phyloP scores from a whole-genome alignment of 2,113 vertebrate genomes.

The Salvelinus fontinalis region DNA sequence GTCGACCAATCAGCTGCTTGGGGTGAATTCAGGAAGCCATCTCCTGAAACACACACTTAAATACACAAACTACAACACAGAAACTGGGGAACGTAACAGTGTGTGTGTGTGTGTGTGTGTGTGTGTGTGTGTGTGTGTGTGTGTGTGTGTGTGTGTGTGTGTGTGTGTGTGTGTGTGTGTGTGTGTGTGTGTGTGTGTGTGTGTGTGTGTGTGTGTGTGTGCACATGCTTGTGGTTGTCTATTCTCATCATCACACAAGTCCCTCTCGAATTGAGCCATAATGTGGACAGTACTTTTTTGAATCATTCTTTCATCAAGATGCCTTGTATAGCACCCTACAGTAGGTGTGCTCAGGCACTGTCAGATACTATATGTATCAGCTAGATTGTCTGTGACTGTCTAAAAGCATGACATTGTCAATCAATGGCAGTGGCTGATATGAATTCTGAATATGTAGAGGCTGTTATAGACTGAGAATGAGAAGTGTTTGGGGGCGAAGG shows the following conservation, averaged over 20 bases:
- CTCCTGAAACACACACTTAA: too few relatives aligned
- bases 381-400: too few relatives aligned
- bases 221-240: background rate
- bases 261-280: background rate
- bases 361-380: too few relatives aligned
- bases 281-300: too few relatives aligned
- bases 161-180: background rate
- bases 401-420: too few relatives aligned
- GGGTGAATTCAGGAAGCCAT: too few relatives aligned
- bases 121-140: background rate
- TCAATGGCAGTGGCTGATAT: too few relatives aligned
- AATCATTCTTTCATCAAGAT: constrained; percentile 52
- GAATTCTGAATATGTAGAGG: too few relatives aligned
- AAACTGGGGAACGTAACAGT: background rate
- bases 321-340: background rate
- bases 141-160: background rate
- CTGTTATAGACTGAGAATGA: too few relatives aligned
- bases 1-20: too few relatives aligned
- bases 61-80: too few relatives aligned
- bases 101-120: background rate
- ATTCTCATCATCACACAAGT: constrained; percentile 15
- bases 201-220: background rate
- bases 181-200: background rate
- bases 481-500: too few relatives aligned
- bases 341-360: background rate